Evolutionary conservation across 2,888 invertebrate genomes (phyloP).

Genomic region (Parasteatoda lunata): DNA sequence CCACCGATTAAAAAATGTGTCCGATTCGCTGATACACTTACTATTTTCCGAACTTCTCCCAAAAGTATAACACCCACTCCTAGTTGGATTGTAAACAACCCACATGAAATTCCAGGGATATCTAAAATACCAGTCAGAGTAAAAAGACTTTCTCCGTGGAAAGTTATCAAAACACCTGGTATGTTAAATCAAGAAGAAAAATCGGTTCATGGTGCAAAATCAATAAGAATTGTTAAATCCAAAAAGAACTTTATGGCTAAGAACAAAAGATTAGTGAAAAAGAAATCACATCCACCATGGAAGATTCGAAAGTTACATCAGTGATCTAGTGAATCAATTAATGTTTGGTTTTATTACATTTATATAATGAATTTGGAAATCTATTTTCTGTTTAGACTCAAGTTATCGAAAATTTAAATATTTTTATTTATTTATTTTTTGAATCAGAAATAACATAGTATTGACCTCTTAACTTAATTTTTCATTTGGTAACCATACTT

Average conservation of each 20-base stretch:
- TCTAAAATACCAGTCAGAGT: slow-evolving; percentile 45
- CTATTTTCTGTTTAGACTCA: too few relatives aligned
- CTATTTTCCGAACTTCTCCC: slow-evolving; percentile 40
- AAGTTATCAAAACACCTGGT: slow-evolving; percentile 18
- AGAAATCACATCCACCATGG: slow-evolving; percentile 7
- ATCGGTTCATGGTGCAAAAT: background rate
- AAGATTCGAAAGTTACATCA: slow-evolving; percentile 25
- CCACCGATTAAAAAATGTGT: slow-evolving; percentile 26
- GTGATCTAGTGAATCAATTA: too few relatives aligned
- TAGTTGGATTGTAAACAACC: slow-evolving; percentile 27
- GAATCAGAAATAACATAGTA: too few relatives aligned
- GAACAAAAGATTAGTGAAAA: slow-evolving; percentile 9
- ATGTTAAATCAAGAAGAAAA: background rate
- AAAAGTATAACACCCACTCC: slow-evolving; percentile 29
- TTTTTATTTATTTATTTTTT: too few relatives aligned
- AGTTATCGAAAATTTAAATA: too few relatives aligned
- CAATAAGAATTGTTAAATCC: background rate
- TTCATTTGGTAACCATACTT: too few relatives aligned
- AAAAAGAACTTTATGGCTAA: background rate
- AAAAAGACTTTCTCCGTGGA: slow-evolving; percentile 40
- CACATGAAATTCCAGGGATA: background rate
- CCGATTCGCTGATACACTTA: slow-evolving; percentile 62
- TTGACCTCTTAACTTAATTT: too few relatives aligned
- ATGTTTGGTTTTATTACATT: too few relatives aligned
- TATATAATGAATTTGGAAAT: too few relatives aligned